These are phyloP conservation scores for Andrena trimmerana DNA, from an alignment of 2,888 invertebrate species.

Conservation along the genomic window DNA sequence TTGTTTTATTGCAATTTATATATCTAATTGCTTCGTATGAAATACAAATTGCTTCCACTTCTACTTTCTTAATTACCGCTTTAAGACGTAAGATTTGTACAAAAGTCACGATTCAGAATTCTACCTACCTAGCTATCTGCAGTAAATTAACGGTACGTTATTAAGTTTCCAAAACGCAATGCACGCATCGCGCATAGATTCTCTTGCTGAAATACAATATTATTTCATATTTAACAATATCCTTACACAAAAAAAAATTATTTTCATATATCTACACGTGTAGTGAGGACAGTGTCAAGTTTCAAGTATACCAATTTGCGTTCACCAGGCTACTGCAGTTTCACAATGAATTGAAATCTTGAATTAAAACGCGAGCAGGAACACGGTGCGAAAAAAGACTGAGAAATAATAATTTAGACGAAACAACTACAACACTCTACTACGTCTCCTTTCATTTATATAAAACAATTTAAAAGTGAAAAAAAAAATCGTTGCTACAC, in stretches of 20 bases:
- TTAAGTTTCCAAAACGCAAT: slow-evolving; percentile 46
- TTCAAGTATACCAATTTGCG: slow-evolving; percentile 14
- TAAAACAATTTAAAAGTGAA: slow-evolving; percentile 15
- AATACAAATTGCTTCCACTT: slow-evolving; percentile 5
- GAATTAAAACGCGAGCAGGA: slow-evolving; percentile 20
- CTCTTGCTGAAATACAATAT: slow-evolving; percentile 39
- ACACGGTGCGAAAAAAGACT: not conserved
- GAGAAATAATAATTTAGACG: slow-evolving; percentile 19
- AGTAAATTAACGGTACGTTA: slow-evolving; percentile 40
- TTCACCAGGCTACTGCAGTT: slow-evolving; percentile 14
- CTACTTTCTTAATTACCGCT: too few relatives aligned
- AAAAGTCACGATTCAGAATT: slow-evolving; percentile 15
- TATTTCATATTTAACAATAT: slow-evolving; percentile 41
- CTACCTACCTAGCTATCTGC: slow-evolving; percentile 11
- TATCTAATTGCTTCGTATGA: not conserved
- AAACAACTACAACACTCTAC: slow-evolving; percentile 5
- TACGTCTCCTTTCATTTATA: not conserved
- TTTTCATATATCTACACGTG: slow-evolving; percentile 32
- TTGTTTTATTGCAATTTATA: slow-evolving; percentile 3
- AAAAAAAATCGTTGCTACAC: not conserved
- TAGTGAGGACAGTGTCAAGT: not conserved
- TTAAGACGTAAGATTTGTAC: slow-evolving; percentile 1
- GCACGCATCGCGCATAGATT: slow-evolving; percentile 23
- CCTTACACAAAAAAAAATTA: slow-evolving; percentile 38
- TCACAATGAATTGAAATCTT: slow-evolving; percentile 12